These are phyloP conservation scores for Ramphastos sulfuratus DNA, from an alignment of 2,113 vertebrate species.

Conservation along the genomic window DNA sequence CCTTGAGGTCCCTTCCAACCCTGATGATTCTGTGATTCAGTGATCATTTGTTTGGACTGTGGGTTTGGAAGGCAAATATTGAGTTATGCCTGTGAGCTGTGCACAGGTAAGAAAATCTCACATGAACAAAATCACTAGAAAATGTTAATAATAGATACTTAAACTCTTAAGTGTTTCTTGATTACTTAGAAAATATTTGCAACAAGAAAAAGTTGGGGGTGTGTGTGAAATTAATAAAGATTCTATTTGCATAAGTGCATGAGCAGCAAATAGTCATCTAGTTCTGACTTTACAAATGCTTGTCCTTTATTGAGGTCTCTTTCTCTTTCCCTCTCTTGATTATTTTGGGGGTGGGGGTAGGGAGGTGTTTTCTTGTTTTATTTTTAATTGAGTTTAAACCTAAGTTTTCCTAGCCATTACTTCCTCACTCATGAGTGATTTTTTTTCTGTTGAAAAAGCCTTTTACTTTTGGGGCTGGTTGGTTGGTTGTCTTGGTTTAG, in stretches of 20 bases:
- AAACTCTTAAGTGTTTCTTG: not conserved
- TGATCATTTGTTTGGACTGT: not conserved
- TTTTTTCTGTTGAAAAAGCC: not conserved
- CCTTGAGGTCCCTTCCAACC: too few species aligned
- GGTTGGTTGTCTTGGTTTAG: not conserved
- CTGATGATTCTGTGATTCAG: too few species aligned
- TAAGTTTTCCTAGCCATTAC: not conserved
- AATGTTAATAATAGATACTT: not conserved
- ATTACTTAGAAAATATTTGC: not conserved
- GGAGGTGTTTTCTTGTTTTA: accelerated
- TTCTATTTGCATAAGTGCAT: not conserved
- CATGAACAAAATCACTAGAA: not conserved
- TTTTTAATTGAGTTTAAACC: not conserved
- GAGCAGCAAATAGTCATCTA: not conserved
- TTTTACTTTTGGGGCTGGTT: not conserved
- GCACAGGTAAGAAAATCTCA: not conserved
- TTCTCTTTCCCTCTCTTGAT: too few species aligned
- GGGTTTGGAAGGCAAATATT: not conserved
- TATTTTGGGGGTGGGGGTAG: too few species aligned
- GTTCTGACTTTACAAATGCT: not conserved
- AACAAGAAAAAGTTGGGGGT: not conserved
- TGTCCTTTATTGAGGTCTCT: not conserved
- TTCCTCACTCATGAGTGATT: not conserved
- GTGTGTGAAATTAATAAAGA: not conserved
- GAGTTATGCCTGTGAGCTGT: not conserved